phyloP scores from a whole-genome alignment of 2,797 vertebrate genomes.

The Pelobates cultripes region DNA sequence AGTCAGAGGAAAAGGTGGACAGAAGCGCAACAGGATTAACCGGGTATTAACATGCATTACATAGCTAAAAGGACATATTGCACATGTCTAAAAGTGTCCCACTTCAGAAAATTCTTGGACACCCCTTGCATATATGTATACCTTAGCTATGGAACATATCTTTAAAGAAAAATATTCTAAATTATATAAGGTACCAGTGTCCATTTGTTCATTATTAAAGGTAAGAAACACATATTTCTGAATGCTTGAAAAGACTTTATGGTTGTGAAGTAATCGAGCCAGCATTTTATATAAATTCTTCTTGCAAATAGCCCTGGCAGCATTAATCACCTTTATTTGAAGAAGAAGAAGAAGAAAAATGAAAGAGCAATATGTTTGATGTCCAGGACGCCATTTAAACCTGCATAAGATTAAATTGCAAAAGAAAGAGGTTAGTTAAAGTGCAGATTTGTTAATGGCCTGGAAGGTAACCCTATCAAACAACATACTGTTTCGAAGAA shows the following conservation, averaged over 20 bases:
- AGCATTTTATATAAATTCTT: not conserved
- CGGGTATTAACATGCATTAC: too few species aligned
- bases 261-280: not conserved
- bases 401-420: constrained; percentile 61
- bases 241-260: not conserved
- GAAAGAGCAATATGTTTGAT: constrained; percentile 47
- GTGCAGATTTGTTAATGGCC: constrained; percentile 63
- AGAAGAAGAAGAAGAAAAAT: constrained; percentile 6
- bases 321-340: constrained; percentile 35
- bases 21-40: too few species aligned
- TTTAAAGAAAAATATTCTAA: too few species aligned
- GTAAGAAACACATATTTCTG: not conserved
- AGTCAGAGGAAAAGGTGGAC: too few species aligned
- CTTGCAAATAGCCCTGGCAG: not conserved
- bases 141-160: too few species aligned
- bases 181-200: too few species aligned
- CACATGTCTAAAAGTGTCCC: too few species aligned
- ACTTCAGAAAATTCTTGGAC: too few species aligned
- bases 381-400: constrained; percentile 49
- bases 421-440: constrained; percentile 58
- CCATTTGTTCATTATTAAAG: too few species aligned
- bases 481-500: constrained; percentile 57
- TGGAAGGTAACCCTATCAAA: constrained; percentile 59
- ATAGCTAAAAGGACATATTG: too few species aligned
- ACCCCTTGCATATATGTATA: too few species aligned